These are phyloP conservation scores for Trachelus troglodyta DNA, from an alignment of 2,888 invertebrate species.

Conservation along the genomic window DNA sequence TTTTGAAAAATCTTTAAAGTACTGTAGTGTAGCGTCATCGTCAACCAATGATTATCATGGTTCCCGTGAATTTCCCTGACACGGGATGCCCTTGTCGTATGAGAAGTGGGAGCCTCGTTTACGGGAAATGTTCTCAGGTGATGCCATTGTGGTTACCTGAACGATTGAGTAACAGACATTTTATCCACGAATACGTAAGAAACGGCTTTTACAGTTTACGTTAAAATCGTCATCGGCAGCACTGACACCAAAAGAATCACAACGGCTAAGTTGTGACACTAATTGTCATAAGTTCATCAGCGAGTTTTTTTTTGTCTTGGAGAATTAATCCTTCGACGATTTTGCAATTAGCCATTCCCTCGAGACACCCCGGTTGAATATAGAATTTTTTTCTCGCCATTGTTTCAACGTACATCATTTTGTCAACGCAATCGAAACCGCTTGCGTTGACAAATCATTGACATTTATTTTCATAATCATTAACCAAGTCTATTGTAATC, in stretches of 20 bases:
- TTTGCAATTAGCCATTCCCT: not conserved
- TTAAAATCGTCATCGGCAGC: not conserved
- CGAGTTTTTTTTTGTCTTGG: not conserved
- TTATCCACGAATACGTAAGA: conserved; percentile 27
- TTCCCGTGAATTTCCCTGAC: conserved; percentile 39
- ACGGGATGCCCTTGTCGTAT: conserved; percentile 38
- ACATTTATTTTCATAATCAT: not conserved
- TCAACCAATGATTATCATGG: not conserved
- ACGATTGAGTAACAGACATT: conserved; percentile 48
- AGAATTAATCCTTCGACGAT: not conserved
- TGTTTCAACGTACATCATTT: not conserved
- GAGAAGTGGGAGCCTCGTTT: conserved; percentile 45
- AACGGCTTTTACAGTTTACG: not conserved
- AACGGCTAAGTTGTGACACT: not conserved
- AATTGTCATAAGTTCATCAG: not conserved
- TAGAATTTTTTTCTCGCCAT: not conserved
- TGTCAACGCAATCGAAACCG: not conserved
- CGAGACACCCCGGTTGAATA: not conserved
- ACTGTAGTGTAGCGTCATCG: not conserved
- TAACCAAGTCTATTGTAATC: not conserved
- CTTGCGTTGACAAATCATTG: not conserved
- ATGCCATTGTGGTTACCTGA: conserved; percentile 49
- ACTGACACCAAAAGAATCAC: not conserved
- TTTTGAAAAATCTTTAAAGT: not conserved
- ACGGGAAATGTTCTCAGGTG: conserved; percentile 62